Base-by-base conservation (phyloP, 2,888 invertebrate species). In the Ditula angustiorana region DNA sequence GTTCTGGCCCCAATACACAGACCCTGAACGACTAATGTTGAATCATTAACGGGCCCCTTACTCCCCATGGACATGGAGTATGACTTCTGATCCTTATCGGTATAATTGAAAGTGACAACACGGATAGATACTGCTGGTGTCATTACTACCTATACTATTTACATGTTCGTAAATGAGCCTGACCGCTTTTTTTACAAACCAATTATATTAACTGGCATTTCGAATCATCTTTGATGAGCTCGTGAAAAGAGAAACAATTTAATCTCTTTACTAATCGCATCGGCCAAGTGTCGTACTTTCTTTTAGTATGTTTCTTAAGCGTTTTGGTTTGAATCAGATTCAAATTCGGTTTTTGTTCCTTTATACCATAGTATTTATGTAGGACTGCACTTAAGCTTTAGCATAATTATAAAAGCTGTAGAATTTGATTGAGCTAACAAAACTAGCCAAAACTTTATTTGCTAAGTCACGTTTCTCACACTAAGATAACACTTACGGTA, bases 1-100 rank as follows among this genome's bases (percentile, higher is more conserved):
- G 74, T 77, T 78, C 78, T 86, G 86, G 86, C 90, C 91, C 80
- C 84, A 80, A 84, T 91, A 83, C 81, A 74, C 69, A 67, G 69
- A 66, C 80, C 80, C 74, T 71, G 77, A 85, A 84, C 91, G 90
- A 89, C 86, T 87, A 87, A 88, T 85, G 81, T 82, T 77, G 81
- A 82, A 81, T 87, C 82, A 84, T 83, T 88, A 89, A 88, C 81
- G 83, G 83, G 67, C 69, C 71, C 65, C 68, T 66, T 64, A 69
- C 76, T 90, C 87, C 88, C 87, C 69, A 74, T 80, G 84, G 88
- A 85, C 82, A 79, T 75, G 68, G 73, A 63, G 56, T 68, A 62
- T 70, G 68, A 73, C 73, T 74, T 74, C 66, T 75, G 87, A 88
- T 88, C 79, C 80, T 78, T 85, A 88, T 87, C 85, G 71, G 74